Percentiles rank a stretch among this genome's conserved stretches.
These are phyloP conservation scores for Pachypsylla venusta DNA, from an alignment of 1,140 invertebrate genomes.

Conservation along the genomic window DNA sequence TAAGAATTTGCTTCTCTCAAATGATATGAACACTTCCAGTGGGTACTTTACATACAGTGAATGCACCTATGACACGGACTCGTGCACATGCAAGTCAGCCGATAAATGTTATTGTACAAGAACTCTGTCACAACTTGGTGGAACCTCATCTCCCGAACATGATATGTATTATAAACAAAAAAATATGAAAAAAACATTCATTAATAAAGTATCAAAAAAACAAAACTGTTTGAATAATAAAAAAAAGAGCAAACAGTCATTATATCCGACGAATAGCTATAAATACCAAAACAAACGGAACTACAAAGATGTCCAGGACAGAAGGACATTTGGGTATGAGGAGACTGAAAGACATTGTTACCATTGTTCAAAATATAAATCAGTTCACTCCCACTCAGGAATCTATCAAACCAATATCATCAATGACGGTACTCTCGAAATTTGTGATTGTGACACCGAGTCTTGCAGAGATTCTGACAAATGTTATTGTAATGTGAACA, in stretches of 20 bases:
- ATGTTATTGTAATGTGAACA: constrained; percentile 51
- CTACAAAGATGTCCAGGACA: too few species aligned
- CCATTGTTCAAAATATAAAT: background rate
- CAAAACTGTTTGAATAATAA: constrained; percentile 9
- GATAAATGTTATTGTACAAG: constrained; percentile 62
- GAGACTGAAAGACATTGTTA: background rate
- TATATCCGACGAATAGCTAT: background rate
- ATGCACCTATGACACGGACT: constrained; percentile 65
- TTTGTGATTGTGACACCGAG: constrained; percentile 63
- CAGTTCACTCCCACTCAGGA: background rate
- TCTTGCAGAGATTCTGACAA: constrained; percentile 75
- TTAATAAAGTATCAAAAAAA: constrained; percentile 8
- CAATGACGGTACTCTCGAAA: constrained; percentile 3
- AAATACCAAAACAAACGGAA: background rate
- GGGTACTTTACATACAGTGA: constrained; percentile 71
- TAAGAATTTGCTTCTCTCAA: background rate
- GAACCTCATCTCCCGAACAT: background rate
- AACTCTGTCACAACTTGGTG: constrained; percentile 19
- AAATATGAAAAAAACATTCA: too few species aligned
- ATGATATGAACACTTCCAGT: constrained; percentile 27
- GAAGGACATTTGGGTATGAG: too few species aligned
- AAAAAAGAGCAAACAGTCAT: background rate
- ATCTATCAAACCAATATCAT: background rate
- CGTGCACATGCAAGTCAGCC: constrained; percentile 53
- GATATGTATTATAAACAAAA: too few species aligned